phyloP scores from a whole-genome alignment of 2,888 invertebrate species.

The Spicauda simplicius region DNA sequence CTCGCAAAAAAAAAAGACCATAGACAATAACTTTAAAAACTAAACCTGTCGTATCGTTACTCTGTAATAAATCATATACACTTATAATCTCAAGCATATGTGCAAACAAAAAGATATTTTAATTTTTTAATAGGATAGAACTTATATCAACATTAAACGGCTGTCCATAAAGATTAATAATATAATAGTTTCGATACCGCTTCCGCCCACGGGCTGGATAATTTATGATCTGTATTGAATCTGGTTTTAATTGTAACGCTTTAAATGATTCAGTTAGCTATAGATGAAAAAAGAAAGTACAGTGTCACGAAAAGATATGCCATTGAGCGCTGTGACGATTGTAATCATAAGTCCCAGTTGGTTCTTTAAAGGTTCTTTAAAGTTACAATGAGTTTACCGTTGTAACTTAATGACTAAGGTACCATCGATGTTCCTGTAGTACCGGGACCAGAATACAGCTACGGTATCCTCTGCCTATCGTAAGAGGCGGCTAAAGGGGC shows the following conservation, averaged over 20 bases:
- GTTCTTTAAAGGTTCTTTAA: no score
- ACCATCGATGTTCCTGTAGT: no score
- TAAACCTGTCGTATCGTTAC: constrained; percentile 38
- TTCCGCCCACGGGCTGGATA: constrained; percentile 32
- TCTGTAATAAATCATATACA: constrained; percentile 37
- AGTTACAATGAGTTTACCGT: no score
- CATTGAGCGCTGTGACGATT: background rate
- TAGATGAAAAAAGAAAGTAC: constrained; percentile 19
- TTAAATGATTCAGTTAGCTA: constrained; percentile 24
- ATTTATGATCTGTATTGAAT: constrained; percentile 33
- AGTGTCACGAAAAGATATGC: background rate
- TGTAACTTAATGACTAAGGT: no score
- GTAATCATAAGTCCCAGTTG: no score
- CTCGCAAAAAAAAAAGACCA: background rate
- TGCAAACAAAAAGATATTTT: constrained; percentile 37
- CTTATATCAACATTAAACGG: constrained; percentile 35
- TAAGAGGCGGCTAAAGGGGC: no score
- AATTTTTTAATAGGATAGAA: constrained; percentile 38
- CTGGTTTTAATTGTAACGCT: constrained; percentile 36
- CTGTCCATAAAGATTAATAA: constrained; percentile 38
- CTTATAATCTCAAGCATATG: constrained; percentile 27
- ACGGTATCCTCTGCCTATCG: no score
- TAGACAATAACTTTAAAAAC: background rate
- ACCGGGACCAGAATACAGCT: no score
- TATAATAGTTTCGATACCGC: constrained; percentile 34